Conservation (phyloP, 2,797 vertebrate genomes). For the Sebastes minor region DNA sequence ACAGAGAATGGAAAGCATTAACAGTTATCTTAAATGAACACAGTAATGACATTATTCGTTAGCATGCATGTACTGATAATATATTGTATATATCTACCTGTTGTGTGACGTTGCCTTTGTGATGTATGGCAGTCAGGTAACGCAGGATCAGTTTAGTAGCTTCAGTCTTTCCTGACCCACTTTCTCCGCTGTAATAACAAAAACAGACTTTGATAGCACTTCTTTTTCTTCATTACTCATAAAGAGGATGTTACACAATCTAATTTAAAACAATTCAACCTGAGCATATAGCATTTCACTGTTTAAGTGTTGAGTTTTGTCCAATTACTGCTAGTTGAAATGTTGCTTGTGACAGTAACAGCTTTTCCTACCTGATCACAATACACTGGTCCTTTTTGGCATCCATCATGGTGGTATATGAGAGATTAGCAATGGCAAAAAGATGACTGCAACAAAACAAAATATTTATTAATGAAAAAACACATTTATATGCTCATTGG, state of each 20-base stretch:
- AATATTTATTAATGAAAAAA: slow-evolving; percentile 12
- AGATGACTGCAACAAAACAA: slow-evolving; percentile 88
- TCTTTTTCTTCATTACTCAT: not conserved
- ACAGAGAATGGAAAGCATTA: not conserved
- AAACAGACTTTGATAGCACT: not conserved
- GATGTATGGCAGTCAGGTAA: slow-evolving; percentile 93
- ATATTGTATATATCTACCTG: slow-evolving; percentile 71
- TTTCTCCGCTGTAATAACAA: slow-evolving; percentile 88
- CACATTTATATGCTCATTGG: not conserved
- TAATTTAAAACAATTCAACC: not conserved
- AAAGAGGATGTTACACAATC: not conserved
- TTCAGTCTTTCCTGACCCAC: slow-evolving; percentile 95
- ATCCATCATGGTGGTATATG: slow-evolving; percentile 96
- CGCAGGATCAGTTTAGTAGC: slow-evolving; percentile 94
- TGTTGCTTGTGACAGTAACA: not conserved
- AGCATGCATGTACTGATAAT: slow-evolving; percentile 14
- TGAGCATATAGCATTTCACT: not conserved
- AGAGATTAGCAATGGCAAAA: slow-evolving; percentile 93
- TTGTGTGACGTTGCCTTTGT: slow-evolving; percentile 87
- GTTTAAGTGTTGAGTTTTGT: not conserved
- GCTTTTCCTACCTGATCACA: slow-evolving; percentile 90
- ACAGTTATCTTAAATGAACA: not conserved
- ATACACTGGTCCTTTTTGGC: slow-evolving; percentile 98
- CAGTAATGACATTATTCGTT: not conserved
- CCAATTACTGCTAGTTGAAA: not conserved